A percentile compares a stretch with the other conserved stretches of the same genome.
Evolutionary conservation across 1,140 invertebrate genomes (phyloP).

Genomic region (Epicauta chinensis): DNA sequence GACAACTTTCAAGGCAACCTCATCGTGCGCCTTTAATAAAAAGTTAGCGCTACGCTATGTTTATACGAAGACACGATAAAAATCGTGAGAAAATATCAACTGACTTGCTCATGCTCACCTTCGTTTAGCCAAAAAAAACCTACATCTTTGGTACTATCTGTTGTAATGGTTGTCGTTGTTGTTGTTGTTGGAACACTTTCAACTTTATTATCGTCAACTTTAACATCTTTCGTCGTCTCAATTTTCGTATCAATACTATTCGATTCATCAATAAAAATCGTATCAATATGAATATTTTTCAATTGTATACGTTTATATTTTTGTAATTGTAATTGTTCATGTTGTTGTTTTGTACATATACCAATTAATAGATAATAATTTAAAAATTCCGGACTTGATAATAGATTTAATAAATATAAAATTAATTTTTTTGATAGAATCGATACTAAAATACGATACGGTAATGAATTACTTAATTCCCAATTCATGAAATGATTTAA

Average conservation of each 20-base stretch:
- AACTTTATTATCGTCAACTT: not conserved
- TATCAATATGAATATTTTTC: not conserved
- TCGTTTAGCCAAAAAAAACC: no score
- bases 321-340: not conserved
- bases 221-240: not conserved
- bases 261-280: no score
- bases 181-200: no score
- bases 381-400: constrained; percentile 48
- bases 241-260: not conserved
- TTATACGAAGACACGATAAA: no score
- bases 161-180: no score
- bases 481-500: constrained; percentile 57
- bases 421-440: constrained; percentile 55
- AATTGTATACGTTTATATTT: no score
- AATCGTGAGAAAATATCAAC: no score
- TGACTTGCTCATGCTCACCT: no score
- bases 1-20: no score
- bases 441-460: constrained; percentile 54
- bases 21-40: no score
- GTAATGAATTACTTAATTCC: constrained; percentile 59
- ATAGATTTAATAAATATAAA: constrained; percentile 42
- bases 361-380: constrained; percentile 45
- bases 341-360: not conserved
- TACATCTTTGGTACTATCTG: no score
- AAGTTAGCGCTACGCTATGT: no score